Percentiles rank a stretch among this genome's conserved stretches.
phyloP scores from a whole-genome alignment of 2,797 vertebrate species.

The Bradypodion ventrale region DNA sequence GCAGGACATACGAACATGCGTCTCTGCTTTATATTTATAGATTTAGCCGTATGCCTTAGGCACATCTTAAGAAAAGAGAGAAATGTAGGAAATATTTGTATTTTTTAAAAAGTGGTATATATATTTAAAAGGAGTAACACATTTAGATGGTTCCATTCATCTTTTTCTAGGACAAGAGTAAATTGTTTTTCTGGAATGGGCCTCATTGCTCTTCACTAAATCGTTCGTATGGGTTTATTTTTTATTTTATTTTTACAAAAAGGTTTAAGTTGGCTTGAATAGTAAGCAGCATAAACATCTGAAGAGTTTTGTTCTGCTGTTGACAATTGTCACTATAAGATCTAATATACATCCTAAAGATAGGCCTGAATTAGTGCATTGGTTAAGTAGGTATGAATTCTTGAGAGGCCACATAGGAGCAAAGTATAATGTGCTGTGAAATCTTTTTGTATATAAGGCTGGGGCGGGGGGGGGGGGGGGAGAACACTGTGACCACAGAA shows the following conservation, averaged over 20 bases:
- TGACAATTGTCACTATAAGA: neutral
- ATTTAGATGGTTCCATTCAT: neutral
- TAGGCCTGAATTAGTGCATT: neutral
- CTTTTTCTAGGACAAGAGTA: neutral
- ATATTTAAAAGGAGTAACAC: neutral
- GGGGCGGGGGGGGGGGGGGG: neutral
- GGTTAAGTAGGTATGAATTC: neutral
- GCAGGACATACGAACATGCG: too few relatives aligned
- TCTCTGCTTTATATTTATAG: too few relatives aligned
- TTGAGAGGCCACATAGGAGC: neutral
- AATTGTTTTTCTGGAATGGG: neutral
- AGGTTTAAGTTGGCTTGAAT: neutral
- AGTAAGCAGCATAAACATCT: accelerated
- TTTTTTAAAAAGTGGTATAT: conserved; percentile 5
- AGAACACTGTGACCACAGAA: neutral
- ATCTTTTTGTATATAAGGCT: neutral
- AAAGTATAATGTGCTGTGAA: neutral
- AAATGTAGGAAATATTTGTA: neutral
- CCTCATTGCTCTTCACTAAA: neutral
- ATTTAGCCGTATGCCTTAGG: neutral
- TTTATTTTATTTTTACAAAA: neutral
- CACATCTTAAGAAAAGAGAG: neutral
- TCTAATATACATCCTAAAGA: neutral
- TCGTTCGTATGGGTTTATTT: neutral
- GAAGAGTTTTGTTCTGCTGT: neutral